A percentile compares a stretch with the other conserved stretches of the same genome.
Evolutionary conservation across 2,888 invertebrate species (phyloP).

Genomic region (Yponomeuta evonymella): DNA sequence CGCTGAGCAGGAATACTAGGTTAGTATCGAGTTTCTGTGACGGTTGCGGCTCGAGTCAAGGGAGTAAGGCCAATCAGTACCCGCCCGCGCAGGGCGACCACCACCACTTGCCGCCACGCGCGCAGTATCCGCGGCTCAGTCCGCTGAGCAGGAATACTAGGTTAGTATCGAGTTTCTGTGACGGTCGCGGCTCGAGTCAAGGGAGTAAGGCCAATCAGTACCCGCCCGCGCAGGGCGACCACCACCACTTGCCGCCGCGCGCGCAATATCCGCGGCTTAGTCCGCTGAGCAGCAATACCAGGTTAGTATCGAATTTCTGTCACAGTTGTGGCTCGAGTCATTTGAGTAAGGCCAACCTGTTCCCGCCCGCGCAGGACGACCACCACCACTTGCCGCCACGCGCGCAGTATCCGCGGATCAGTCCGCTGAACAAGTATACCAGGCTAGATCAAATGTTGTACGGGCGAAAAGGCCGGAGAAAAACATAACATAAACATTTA

Average conservation of each 20-base stretch:
- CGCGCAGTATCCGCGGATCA: constrained; percentile 82
- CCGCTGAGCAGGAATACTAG: constrained; percentile 85
- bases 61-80: constrained; percentile 92
- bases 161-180: constrained; percentile 37
- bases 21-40: constrained; percentile 30
- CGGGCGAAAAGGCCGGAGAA: not conserved
- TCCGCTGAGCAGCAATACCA: constrained; percentile 84
- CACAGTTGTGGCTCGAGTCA: too few relatives aligned
- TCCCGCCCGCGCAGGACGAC: constrained; percentile 79
- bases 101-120: constrained; percentile 64
- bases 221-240: constrained; percentile 78
- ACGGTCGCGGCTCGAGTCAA: too few relatives aligned
- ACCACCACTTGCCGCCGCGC: constrained; percentile 63
- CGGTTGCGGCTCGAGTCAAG: constrained; percentile 34
- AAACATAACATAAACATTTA: too few relatives aligned
- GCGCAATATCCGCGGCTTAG: constrained; percentile 83
- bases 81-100: constrained; percentile 77
- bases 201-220: constrained; percentile 93
- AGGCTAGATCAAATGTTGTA: constrained; percentile 51
- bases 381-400: constrained; percentile 64
- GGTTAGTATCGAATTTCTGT: constrained; percentile 60
- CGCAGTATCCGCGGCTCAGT: constrained; percentile 83
- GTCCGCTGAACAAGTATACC: constrained; percentile 85
- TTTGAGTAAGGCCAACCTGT: constrained; percentile 91
- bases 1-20: constrained; percentile 84